Evolutionary conservation across 2,113 vertebrate species (phyloP), one percentile per base, ranked within the genome.

Genomic region (Colius striatus): DNA sequence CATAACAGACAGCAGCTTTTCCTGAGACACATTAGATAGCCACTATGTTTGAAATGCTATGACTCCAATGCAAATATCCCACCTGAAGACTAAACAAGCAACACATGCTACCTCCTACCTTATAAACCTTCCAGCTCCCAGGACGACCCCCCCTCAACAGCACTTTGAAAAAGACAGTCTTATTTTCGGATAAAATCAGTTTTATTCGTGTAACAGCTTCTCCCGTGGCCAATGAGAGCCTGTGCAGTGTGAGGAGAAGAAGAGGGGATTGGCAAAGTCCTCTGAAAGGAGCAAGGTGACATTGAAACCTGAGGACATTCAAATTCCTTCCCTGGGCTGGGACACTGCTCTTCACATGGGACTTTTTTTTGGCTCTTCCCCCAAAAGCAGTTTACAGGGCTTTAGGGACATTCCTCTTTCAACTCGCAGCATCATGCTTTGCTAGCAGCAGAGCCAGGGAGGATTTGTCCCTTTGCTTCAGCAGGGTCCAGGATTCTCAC

Each of bases 71-170:
- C 47, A 93, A 95, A 97, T 54, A 51, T 10, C 53, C 67, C 55
- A 2, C 60, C 84, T 48, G 61, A 85, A 93, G 68, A 90, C 86
- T 92, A 92, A 95, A 34, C 4, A 16, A 96, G n/a, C 90, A 90
- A 71, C n/a, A n/a, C 15, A 17, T 88, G 65, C 72, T 89, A 19
- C 85, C 45, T 98, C 99, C 98, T 98, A 99, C 99, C 98, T 98
- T 98, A 96, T 41, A 57, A 90, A 87, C 3, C 29, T 84, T 94
- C 94, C 93, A 80, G 96, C 98, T 98, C 95, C 96, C 97, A 91
- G 96, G 84, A 97, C 57, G 96, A 89, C 72, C 89, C 94, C 80
- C 84, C 82, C 98, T 96, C 94, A 74, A 95, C 11, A 58, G 92
- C 90, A 97, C 97, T 94, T 96, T 96, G 93, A 90, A 97, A 96